phyloP scores from a whole-genome alignment of 2,113 vertebrate genomes.

The Halcyon senegalensis region DNA sequence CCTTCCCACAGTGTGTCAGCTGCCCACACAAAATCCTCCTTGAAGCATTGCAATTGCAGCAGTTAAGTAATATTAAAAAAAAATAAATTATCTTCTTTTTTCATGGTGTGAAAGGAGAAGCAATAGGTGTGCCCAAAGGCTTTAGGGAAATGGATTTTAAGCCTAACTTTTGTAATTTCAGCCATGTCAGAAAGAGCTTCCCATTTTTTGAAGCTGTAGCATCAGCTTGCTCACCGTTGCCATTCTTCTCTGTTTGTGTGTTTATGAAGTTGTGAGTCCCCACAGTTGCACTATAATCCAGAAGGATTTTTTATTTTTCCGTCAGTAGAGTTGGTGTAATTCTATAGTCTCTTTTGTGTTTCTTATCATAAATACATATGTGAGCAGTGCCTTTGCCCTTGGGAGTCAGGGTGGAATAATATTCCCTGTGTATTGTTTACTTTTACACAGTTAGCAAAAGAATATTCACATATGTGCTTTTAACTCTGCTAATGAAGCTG shows the following conservation, averaged over 20 bases:
- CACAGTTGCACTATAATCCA: neutral
- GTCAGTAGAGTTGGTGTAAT: neutral
- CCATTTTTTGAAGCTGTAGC: neutral
- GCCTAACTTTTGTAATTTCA: neutral
- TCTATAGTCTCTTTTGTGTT: neutral
- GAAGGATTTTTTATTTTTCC: neutral
- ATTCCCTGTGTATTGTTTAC: conserved; percentile 2
- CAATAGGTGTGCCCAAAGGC: neutral
- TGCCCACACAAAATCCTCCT: neutral
- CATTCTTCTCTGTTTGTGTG: neutral
- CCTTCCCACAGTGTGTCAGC: neutral
- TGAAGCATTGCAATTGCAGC: neutral
- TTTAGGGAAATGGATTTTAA: neutral
- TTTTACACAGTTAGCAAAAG: neutral
- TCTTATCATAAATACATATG: neutral
- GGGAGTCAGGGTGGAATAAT: neutral
- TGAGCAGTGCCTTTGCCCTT: neutral
- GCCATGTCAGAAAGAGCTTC: neutral
- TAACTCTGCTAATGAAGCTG: conserved; percentile 46
- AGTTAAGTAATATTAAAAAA: neutral
- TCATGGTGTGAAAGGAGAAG: neutral
- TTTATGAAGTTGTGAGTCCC: neutral
- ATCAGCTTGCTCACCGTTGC: neutral
- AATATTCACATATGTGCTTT: conserved; percentile 38
- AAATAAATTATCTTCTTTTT: neutral